These are phyloP conservation scores for Pollenia amentaria DNA, from an alignment of 2,888 invertebrate genomes.

Conservation along the genomic window DNA sequence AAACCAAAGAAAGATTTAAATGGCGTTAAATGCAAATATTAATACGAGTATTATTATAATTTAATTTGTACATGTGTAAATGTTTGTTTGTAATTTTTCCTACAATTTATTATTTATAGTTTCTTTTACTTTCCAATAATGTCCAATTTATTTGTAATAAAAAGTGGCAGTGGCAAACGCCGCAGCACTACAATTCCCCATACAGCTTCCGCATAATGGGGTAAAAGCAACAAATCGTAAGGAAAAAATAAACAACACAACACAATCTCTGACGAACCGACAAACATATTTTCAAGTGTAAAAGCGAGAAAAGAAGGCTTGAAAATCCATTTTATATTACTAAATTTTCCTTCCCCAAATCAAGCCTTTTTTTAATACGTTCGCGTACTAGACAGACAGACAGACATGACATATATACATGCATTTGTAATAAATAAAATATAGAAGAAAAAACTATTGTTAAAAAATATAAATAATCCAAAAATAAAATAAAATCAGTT, in stretches of 20 bases:
- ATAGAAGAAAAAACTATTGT: slow-evolving; percentile 22
- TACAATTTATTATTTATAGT: slow-evolving; percentile 47
- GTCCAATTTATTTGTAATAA: slow-evolving; percentile 68
- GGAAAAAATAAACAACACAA: slow-evolving; percentile 1
- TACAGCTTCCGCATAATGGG: slow-evolving; percentile 64
- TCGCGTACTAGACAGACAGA: slow-evolving; percentile 10
- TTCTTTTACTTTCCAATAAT: slow-evolving; percentile 70
- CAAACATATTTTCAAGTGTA: slow-evolving; percentile 44
- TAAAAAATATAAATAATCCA: slow-evolving; percentile 1
- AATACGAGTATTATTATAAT: slow-evolving; percentile 40
- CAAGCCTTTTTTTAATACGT: slow-evolving; percentile 5
- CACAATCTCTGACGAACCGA: slow-evolving; percentile 43
- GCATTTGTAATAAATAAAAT: slow-evolving; percentile 60
- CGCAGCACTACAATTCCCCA: slow-evolving; percentile 23
- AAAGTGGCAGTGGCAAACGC: slow-evolving; percentile 39
- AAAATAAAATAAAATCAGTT: background rate
- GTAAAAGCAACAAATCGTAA: slow-evolving; percentile 20
- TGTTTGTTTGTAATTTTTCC: background rate
- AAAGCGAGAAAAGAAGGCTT: slow-evolving; percentile 51
- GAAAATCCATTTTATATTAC: slow-evolving; percentile 40
- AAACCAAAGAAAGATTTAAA: slow-evolving; percentile 39
- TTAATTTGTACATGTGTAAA: background rate
- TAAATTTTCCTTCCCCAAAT: slow-evolving; percentile 40
- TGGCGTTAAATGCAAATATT: slow-evolving; percentile 51
- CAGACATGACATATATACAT: slow-evolving; percentile 7